Percentiles rank a stretch among this genome's conserved stretches.
Evolutionary conservation across 2,888 invertebrate genomes (phyloP).

Genomic region (Alviniconcha strummeri): DNA sequence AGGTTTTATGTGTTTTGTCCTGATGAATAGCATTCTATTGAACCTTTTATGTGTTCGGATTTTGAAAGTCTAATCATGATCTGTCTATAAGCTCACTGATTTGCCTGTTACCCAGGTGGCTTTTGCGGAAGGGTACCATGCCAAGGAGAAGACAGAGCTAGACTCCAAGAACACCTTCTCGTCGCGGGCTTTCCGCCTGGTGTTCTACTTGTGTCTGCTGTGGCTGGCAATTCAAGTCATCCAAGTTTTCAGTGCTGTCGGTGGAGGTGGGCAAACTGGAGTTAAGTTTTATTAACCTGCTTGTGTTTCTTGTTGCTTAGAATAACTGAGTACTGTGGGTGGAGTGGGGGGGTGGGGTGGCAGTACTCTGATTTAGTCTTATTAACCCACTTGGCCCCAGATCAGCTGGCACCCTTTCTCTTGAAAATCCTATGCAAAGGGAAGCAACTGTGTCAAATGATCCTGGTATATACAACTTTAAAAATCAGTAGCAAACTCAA

Average conservation of each 20-base stretch:
- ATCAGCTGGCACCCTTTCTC: too few species aligned
- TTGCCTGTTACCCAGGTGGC: conserved; percentile 39
- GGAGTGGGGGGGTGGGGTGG: not conserved
- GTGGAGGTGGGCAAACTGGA: conserved; percentile 49
- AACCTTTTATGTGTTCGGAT: too few species aligned
- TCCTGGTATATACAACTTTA: too few species aligned
- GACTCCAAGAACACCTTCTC: conserved; percentile 41
- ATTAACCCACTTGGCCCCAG: too few species aligned
- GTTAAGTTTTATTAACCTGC: conserved; percentile 1
- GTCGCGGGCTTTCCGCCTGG: conserved; percentile 40
- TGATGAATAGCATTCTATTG: too few species aligned
- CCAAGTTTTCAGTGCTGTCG: conserved; percentile 53
- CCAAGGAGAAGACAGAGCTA: conserved; percentile 47
- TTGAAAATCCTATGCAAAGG: too few species aligned
- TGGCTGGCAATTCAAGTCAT: conserved; percentile 54
- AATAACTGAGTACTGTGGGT: not conserved
- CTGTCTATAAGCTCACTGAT: too few species aligned
- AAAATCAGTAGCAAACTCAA: too few species aligned
- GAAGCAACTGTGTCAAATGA: too few species aligned
- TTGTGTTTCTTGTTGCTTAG: not conserved
- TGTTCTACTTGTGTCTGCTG: conserved; percentile 47
- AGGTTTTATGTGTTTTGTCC: too few species aligned
- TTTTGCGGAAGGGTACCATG: conserved; percentile 64
- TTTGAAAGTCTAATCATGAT: too few species aligned
- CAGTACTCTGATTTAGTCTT: too few species aligned